phyloP scores from a whole-genome alignment of 2,888 invertebrate species.

The Amphiduros pacificus region DNA sequence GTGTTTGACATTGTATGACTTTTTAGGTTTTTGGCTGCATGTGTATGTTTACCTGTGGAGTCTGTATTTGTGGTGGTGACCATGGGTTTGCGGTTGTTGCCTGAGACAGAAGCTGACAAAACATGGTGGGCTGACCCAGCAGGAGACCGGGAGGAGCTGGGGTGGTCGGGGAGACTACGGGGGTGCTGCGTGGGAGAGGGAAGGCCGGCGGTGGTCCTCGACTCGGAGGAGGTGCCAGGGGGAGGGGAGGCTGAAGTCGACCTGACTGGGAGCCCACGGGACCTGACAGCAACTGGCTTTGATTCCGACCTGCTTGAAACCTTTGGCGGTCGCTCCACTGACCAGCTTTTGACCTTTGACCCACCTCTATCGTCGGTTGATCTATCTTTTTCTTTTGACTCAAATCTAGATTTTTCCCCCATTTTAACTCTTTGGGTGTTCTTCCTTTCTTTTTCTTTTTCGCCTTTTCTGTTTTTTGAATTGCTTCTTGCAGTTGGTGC shows the following conservation, averaged over 20 bases:
- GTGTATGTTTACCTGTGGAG: too few species aligned
- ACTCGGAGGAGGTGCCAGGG: neutral
- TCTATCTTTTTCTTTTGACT: too few species aligned
- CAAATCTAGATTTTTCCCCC: too few species aligned
- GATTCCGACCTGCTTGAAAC: too few species aligned
- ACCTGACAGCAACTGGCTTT: too few species aligned
- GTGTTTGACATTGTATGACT: too few species aligned
- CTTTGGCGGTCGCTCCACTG: too few species aligned
- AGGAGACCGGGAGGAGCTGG: neutral
- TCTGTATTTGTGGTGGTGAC: too few species aligned
- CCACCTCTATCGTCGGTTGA: too few species aligned
- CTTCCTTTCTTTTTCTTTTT: neutral
- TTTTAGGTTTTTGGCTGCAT: too few species aligned
- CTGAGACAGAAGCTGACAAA: neutral
- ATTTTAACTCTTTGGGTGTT: neutral
- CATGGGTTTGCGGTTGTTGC: neutral
- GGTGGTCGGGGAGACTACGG: neutral
- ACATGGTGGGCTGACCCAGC: neutral
- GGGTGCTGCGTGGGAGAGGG: neutral
- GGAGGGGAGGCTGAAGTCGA: neutral
- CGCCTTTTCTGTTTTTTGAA: neutral
- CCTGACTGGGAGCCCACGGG: neutral
- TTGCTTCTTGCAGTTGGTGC: too few species aligned
- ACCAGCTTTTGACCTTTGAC: too few species aligned
- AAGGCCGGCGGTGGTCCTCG: neutral